Percentiles rank a stretch among this genome's conserved stretches.
Evolutionary conservation across 2,888 invertebrate species (phyloP).

Genomic region (Eristalis tenax): DNA sequence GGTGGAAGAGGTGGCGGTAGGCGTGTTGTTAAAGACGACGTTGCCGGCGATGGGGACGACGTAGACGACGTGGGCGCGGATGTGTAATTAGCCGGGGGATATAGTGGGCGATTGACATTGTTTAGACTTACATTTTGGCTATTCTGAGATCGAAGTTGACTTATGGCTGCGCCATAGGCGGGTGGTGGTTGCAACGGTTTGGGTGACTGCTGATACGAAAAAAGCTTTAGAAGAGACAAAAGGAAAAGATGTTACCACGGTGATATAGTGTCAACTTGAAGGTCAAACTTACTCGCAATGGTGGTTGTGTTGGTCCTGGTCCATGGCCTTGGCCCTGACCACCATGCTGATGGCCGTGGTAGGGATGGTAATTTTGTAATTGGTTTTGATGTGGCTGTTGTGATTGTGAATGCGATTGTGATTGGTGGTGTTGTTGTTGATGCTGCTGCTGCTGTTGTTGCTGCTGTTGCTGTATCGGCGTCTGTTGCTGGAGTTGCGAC

Average conservation of each 20-base stretch:
- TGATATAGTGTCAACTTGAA: not conserved
- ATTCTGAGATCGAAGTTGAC: constrained; percentile 81
- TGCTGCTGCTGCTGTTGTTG: constrained; percentile 69
- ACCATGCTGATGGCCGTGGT: constrained; percentile 40
- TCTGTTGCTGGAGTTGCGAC: constrained; percentile 39
- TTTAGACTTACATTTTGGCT: constrained; percentile 77
- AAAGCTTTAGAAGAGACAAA: constrained; percentile 74
- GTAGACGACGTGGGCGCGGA: constrained; percentile 49
- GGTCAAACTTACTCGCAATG: constrained; percentile 76
- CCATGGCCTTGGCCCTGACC: constrained; percentile 24
- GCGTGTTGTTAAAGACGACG: constrained; percentile 22
- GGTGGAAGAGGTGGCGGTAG: constrained; percentile 55
- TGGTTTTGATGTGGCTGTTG: constrained; percentile 73
- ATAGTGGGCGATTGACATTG: constrained; percentile 50
- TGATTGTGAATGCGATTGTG: constrained; percentile 65
- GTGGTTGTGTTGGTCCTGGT: constrained; percentile 75
- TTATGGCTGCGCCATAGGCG: constrained; percentile 81
- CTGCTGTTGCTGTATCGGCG: constrained; percentile 31
- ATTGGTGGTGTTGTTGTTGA: constrained; percentile 57
- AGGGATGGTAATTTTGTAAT: constrained; percentile 67
- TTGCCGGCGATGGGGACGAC: constrained; percentile 22
- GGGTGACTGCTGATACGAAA: constrained; percentile 76
- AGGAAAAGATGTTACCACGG: not conserved
- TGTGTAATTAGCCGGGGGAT: constrained; percentile 45
- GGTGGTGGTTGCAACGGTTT: constrained; percentile 79